phyloP scores from a whole-genome alignment of 2,888 invertebrate species.

The Onchidella celtica region DNA sequence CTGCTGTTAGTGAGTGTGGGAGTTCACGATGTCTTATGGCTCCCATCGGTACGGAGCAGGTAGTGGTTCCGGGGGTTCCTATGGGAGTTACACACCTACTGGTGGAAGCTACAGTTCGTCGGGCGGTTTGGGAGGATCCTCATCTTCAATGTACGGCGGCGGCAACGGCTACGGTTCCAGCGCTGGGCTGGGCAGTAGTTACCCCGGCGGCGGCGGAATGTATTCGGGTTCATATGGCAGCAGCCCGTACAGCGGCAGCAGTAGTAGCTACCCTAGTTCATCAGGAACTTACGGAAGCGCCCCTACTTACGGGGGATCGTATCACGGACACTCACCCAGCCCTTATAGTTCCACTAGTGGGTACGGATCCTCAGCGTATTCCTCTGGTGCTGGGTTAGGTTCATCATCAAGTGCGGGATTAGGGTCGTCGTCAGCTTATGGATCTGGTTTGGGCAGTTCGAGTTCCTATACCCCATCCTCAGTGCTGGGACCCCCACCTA shows the following conservation, averaged over 20 bases:
- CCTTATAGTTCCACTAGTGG: constrained; percentile 33
- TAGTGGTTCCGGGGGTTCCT: constrained; percentile 21
- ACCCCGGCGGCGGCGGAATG: not conserved
- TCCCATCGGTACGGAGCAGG: constrained; percentile 55
- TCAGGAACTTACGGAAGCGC: constrained; percentile 6
- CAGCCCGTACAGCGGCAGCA: constrained; percentile 15
- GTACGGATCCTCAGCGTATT: not conserved
- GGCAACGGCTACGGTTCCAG: constrained; percentile 30
- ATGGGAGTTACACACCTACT: constrained; percentile 12
- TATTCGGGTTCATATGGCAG: not conserved
- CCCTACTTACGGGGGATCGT: constrained; percentile 19
- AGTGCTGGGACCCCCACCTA: not conserved
- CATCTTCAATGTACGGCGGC: constrained; percentile 6
- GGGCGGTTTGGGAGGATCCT: not conserved
- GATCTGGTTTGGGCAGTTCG: not conserved
- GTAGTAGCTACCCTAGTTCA: constrained; percentile 19
- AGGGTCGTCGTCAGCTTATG: no score
- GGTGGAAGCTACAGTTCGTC: constrained; percentile 25
- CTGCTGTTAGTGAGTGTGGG: not conserved
- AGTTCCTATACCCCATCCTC: constrained; percentile 9
- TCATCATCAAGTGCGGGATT: not conserved
- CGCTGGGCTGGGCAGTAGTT: no score
- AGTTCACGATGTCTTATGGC: constrained; percentile 59
- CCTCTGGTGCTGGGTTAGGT: not conserved
- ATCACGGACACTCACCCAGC: constrained; percentile 41